Evolutionary conservation across 2,113 vertebrate species (phyloP), one percentile per base, ranked within the genome.

Genomic region (Meles meles): DNA sequence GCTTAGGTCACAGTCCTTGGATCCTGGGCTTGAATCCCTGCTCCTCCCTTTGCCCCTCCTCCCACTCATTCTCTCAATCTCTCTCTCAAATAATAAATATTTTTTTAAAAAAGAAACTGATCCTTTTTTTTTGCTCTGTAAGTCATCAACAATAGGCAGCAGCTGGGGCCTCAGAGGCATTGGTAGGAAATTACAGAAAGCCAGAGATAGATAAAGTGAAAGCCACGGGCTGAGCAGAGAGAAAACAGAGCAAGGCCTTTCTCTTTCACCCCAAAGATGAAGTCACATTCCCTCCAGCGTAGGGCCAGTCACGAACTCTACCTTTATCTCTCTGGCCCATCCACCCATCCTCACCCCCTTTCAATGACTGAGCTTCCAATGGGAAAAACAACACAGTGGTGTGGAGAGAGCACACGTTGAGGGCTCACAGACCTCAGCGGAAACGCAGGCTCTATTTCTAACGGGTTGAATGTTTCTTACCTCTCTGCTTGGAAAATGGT

Each of bases 151-250:
- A 96, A 88, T 31, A 69, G 27, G 52, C 42, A 93, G 61, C 18
- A 87, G 20, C 47, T 71, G 44, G 39, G 71, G 72, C 76, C 49
- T 65, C 74, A 72, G 15, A 52, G 21, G 63, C 10, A 23, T 57
- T 88, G 42, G 25, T 57, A 81, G 69, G 55, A 94, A 65, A n/a
- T 96, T 90, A 96, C 17, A 79, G 82, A 59, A 88, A 80, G 65
- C 92, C 31, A 13, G 63, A 90, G 55, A 94, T 88, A 96, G 76
- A 82, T 57, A 90, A 92, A 94, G 31, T 69, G 37, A 96, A 90
- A 97, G 27, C 11, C 86, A 76, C 7, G 25, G 23, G 63, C 57
- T 93, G 81, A 91, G 52, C 59, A 93, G 63, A 98, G 44, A 93
- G 34, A 90, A 93, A 69, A 14, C 55, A 88, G 49, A 94, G 57